Percentiles rank a stretch among this genome's conserved stretches.
These are phyloP conservation scores for Trachurus trachurus DNA, from an alignment of 2,797 vertebrate species.

Conservation along the genomic window DNA sequence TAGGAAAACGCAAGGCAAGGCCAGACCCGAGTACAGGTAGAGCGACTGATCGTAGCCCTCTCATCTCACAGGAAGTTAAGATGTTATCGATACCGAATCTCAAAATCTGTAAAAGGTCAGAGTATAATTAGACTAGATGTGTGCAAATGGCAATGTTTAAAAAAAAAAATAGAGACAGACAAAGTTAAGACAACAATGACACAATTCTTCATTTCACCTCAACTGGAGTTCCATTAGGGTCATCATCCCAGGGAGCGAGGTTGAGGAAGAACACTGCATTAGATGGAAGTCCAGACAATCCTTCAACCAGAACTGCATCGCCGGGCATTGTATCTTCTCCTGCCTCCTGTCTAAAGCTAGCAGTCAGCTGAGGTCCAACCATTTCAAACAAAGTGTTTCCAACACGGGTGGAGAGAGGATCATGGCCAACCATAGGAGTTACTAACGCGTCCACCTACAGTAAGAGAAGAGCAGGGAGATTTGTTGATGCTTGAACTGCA, in stretches of 20 bases:
- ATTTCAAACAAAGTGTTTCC: slow-evolving; percentile 44
- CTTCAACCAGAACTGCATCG: slow-evolving; percentile 49
- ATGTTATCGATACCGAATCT: slow-evolving; percentile 45
- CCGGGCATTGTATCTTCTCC: background rate
- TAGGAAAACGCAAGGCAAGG: slow-evolving; percentile 57
- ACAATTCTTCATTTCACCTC: slow-evolving; percentile 54
- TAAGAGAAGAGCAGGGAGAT: slow-evolving; percentile 10
- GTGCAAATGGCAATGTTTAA: background rate
- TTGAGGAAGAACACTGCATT: slow-evolving; percentile 60
- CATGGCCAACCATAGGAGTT: slow-evolving; percentile 59
- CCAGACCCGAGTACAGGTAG: slow-evolving; percentile 74
- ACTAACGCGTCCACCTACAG: slow-evolving; percentile 65
- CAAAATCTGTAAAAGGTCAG: slow-evolving; percentile 59
- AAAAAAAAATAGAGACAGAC: background rate
- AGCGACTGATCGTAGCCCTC: slow-evolving; percentile 65
- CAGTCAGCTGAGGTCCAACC: slow-evolving; percentile 32
- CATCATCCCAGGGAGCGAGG: slow-evolving; percentile 56
- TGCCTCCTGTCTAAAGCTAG: slow-evolving; percentile 10
- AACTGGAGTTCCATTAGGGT: slow-evolving; percentile 42
- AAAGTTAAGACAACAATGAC: background rate
- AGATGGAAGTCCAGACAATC: slow-evolving; percentile 25
- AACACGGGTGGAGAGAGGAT: slow-evolving; percentile 61
- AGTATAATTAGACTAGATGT: background rate
- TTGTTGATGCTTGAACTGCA: no score
- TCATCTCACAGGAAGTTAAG: slow-evolving; percentile 59